Evolutionary conservation across 1,140 invertebrate species (phyloP).

Genomic region (Scylla paramamosain): DNA sequence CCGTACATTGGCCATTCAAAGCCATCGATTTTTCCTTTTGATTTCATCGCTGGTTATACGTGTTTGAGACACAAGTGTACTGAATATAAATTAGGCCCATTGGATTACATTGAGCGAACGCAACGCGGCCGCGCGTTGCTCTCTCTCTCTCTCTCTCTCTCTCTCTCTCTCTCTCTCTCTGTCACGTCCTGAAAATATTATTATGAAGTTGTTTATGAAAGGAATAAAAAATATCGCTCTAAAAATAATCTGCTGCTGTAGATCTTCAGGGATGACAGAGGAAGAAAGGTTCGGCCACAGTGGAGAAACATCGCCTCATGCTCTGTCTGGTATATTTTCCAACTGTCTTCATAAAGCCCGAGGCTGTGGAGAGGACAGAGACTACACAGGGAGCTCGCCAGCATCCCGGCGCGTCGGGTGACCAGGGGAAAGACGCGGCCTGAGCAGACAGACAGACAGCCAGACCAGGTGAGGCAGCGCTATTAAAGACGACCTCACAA

Average conservation of each 20-base stretch:
- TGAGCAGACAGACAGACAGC: background rate
- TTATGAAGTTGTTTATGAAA: background rate
- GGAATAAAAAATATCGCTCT: background rate
- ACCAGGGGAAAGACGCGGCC: background rate
- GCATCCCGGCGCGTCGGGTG: background rate
- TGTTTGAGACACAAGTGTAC: no score
- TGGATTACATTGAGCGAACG: no score
- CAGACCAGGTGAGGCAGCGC: background rate
- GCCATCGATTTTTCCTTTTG: no score
- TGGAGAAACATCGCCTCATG: background rate
- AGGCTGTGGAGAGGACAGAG: background rate
- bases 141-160: no score
- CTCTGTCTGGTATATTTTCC: conserved; percentile 6
- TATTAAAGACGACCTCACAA: conserved; percentile 26
- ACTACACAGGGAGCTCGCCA: background rate
- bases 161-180: no score
- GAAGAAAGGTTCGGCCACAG: background rate
- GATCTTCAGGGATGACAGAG: background rate
- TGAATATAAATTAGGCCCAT: no score
- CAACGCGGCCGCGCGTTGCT: no score
- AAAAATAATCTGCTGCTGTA: background rate
- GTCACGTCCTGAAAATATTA: no score
- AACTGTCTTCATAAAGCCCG: background rate
- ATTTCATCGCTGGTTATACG: no score
- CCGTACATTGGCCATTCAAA: no score